Base-by-base conservation (phyloP, 1,140 invertebrate species). In the Nephila pilipes region DNA sequence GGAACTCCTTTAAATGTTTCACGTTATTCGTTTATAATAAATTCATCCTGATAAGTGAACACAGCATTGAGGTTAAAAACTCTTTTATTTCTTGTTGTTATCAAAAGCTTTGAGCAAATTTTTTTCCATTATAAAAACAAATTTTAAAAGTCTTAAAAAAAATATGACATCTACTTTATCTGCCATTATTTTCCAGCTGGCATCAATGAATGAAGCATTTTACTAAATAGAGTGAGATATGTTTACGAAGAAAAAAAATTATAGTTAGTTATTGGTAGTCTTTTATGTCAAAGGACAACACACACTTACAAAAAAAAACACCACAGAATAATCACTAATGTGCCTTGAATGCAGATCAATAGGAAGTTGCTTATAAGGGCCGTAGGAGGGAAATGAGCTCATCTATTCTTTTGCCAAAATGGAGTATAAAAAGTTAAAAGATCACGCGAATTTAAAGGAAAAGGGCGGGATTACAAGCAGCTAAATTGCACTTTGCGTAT, bases 251-350 rank as follows among this genome's bases (percentile, higher is more conserved):
- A 60, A 60, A 60, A 22, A 18, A 60, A 22, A 20, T 60, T 20
- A 60, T 60, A 60, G 5, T 60, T 60, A 60, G 58, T 22, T 60
- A 60, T 60, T 22, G 58, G 58, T 60, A 5, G 58, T 18, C 29
- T 69, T 69, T 69, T 25, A 69, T 32, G 65, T 69, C 65, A 69
- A 69, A 69, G 25, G 25, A 69, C n/a, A n/a, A n/a, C 25, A 69
- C 14, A 25, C 25, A 36, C 0, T 69, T 36, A 2, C 3, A 5
- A 46, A 46, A n/a, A 16, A 32, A 32, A 32, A n/a, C n/a, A n/a
- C n/a, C n/a, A n/a, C 14, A 29, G 29, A 69, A 69, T 25, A 25
- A 69, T 69, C 8, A 10, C 12, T 69, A 29, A 25, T 25, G n/a
- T 63, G 22, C 12, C n/a, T n/a, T 63, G 60, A n/a, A 46, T 25